Evolutionary conservation across 1,140 invertebrate species (phyloP), one percentile per base, ranked within the genome.

Genomic region (Drosophila mojavensis): DNA sequence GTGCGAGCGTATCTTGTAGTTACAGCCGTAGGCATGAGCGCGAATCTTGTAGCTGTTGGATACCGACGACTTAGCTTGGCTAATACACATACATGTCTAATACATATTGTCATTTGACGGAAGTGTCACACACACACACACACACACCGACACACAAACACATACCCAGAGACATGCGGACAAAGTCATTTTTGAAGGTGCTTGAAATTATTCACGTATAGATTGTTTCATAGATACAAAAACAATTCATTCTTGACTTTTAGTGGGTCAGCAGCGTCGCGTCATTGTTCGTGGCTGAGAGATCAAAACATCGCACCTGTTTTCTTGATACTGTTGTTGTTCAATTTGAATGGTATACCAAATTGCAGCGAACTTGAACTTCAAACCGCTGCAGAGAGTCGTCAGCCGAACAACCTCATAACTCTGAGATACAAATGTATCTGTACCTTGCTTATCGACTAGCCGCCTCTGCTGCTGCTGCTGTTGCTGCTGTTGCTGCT

Each of bases 351-450:
- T 70, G 48, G 58, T 33, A 66, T 65, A 79, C 76, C 59, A 70
- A 82, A 89, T 89, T 89, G 84, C 78, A 89, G 30, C 85, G 84
- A 89, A 89, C 84, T 89, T 89, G 84, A 89, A 89, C 84, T 89
- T 89, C 84, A 89, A 72, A 81, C 77, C 58, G 79, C 62, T 71
- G 83, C 76, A 79, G 83, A 88, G 53, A 76, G 69, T 60, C 47
- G 72, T 53, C 81, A 67, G 47, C 36, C 51, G 36, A 56, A 63
- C 69, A 70, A 51, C 64, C 62, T 75, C 67, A 84, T 78, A 71
- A 62, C 39, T 54, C 48, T 28, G 58, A 60, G 36, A 56, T 56
- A 56, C 36, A 56, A 56, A 56, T 65, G 69, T 73, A 73, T 66
- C 68, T 72, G 24, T 13, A 17, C 20, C 15, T 30, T 47, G 68